Evolutionary conservation across 1,140 invertebrate genomes (phyloP).

Genomic region (Bombus superbus): DNA sequence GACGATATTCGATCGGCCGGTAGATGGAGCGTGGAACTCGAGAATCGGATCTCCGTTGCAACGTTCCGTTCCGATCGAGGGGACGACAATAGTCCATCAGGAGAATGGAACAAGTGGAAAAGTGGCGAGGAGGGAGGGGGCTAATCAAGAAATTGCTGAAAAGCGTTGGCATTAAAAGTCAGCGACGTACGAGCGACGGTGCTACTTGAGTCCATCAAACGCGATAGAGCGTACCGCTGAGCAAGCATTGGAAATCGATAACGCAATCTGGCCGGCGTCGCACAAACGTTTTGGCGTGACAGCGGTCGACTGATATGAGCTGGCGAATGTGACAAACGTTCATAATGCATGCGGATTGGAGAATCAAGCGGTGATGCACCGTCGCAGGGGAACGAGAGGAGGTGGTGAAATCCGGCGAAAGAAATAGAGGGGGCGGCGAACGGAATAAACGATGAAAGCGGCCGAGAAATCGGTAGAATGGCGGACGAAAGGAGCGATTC

Average conservation of each 20-base stretch:
- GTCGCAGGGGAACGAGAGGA: background rate
- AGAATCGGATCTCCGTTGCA: background rate
- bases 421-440: background rate
- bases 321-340: conserved; percentile 64
- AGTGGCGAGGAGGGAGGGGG: background rate
- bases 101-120: background rate
- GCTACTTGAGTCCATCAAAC: conserved; percentile 38
- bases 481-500: background rate
- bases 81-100: background rate
- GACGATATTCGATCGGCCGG: background rate
- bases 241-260: conserved; percentile 67
- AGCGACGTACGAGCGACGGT: conserved; percentile 4
- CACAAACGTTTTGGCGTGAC: conserved; percentile 59
- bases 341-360: conserved; percentile 54
- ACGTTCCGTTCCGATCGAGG: background rate
- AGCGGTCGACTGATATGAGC: conserved; percentile 59
- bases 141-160: conserved; percentile 29
- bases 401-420: background rate
- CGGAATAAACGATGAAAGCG: background rate
- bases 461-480: background rate
- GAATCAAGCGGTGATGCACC: background rate
- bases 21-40: too few relatives aligned
- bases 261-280: conserved; percentile 57
- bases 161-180: conserved; percentile 31
- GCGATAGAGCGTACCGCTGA: conserved; percentile 43